Base-by-base conservation (phyloP, 2,113 vertebrate genomes). In the Eleginops maclovinus region DNA sequence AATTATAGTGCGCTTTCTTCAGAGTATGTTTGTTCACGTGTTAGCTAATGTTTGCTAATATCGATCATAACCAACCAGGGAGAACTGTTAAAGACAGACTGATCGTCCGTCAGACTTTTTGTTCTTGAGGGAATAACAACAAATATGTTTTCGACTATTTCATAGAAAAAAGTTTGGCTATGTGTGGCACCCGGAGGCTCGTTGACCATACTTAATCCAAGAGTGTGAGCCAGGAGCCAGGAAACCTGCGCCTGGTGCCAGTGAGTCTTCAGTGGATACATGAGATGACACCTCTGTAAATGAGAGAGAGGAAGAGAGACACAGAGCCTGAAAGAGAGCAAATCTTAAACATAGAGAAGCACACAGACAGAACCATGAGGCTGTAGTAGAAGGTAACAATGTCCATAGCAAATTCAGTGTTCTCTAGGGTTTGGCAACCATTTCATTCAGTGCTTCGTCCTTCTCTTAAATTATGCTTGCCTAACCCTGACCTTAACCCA, bases 191-290 rank as follows among this genome's bases (percentile, higher is more conserved):
- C 9, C 1, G 15, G 12, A 44, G 47, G 19, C 12, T 66, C 15
- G 0, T 28, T 43, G 75, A 82, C 24, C 51, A 10, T 9, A 71
- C 75, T 63, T 73, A 36, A 73, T 66, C 74, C 64, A 61, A 59
- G 59, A 40, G 50, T 7, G 55, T 68, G 60, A 81, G 75, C 46
- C 75, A 8, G 43, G 49, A 60, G 80, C 71, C 73, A 83, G 68
- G 77, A 82, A 85, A 80, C 76, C 80, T 79, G 64, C 40, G 0
- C 15, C 72, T 70, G 85, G 89, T 90, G 89, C 87, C 91, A 85
- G 63, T 3, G 40, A 81, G 87, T 82, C 85, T 77, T 79, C 31
- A 28, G 49, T 7, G 31, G 89, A 87, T 1, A 90, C 71, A 36
- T 75, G 85, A 90, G 79, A 87, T 50, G 82, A 88, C 77, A 77